A percentile compares a stretch with the other conserved stretches of the same genome.
Evolutionary conservation across 1,140 invertebrate species (phyloP).

Genomic region (Camponotus vicinus): DNA sequence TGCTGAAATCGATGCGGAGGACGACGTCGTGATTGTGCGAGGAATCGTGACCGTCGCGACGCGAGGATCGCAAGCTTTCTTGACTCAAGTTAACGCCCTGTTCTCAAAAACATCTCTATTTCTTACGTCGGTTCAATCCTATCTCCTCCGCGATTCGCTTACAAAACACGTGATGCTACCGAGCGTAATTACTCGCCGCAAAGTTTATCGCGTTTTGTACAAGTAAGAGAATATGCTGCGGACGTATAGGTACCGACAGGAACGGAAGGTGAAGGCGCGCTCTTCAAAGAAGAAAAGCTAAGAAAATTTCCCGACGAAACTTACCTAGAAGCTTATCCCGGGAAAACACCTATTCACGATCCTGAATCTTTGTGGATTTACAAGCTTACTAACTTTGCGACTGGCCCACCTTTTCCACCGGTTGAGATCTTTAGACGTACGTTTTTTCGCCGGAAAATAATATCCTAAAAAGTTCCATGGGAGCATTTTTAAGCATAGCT

Average conservation of each 20-base stretch:
- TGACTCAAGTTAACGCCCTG: slow-evolving; percentile 7
- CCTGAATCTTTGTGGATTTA: slow-evolving; percentile 74
- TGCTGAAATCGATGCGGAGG: slow-evolving; percentile 60
- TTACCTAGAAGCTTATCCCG: slow-evolving; percentile 69
- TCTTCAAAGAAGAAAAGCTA: slow-evolving; percentile 20
- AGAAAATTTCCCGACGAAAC: slow-evolving; percentile 65
- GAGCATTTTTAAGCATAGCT: slow-evolving; percentile 26
- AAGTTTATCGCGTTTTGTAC: slow-evolving; percentile 58
- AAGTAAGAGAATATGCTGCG: slow-evolving; percentile 36
- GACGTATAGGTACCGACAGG: slow-evolving; percentile 13
- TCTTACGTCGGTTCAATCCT: neutral
- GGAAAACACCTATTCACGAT: slow-evolving; percentile 65
- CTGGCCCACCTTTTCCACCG: slow-evolving; percentile 30
- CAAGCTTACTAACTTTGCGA: slow-evolving; percentile 73
- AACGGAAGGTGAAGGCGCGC: neutral
- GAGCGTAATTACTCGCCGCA: slow-evolving; percentile 47
- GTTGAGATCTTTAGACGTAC: slow-evolving; percentile 11
- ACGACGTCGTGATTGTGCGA: slow-evolving; percentile 55
- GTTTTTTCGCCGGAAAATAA: slow-evolving; percentile 32
- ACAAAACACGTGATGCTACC: slow-evolving; percentile 38
- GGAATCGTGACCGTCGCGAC: neutral
- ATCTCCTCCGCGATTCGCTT: neutral
- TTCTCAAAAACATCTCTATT: slow-evolving; percentile 29
- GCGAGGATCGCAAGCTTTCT: neutral
- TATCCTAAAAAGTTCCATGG: slow-evolving; percentile 39